Base-by-base conservation (phyloP, 2,797 vertebrate genomes). In the Gadopsis bispinosus region DNA sequence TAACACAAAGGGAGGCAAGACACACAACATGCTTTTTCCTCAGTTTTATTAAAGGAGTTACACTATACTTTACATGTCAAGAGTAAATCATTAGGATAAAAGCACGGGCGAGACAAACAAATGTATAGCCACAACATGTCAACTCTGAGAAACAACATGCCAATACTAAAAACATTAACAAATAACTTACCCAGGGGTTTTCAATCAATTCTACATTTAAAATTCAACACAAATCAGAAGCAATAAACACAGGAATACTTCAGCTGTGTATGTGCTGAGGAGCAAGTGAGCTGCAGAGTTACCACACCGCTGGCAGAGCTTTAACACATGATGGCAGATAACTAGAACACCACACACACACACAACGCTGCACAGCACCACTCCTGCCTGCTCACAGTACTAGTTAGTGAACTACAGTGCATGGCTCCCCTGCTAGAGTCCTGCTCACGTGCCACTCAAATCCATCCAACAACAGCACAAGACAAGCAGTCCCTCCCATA, bases 11-110 rank as follows among this genome's bases (percentile, higher is more conserved):
- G 35, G 35, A 37, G 7, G 35, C 35, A 9, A 37, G 37, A 39
- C 37, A 39, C 20, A 43, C 5, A 58, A 17, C 1, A 69, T 0
- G 4, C 41, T 45, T 79, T 71, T 64, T 37, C 26, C 2, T 73
- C 17, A 14, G 11, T 81, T 90, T 90, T 88, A 87, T 87, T 84
- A 79, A 87, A 86, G 7, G 29, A 75, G 26, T 84, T 83, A 76
- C 62, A 73, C 87, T 71, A 79, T 80, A 89, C 63, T 83, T 75
- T 68, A 82, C 84, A 85, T 60, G 58, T 83, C 48, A 73, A 75
- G 69, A 68, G 35, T 71, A 71, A 65, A 67, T 22, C 39, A 47
- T 69, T 19, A 61, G 33, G 47, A 69, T 71, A 41, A 81, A 87
- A 79, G 64, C 64, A 69, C 53, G 73, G 37, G 33, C 47, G n/a